phyloP scores from a whole-genome alignment of 2,113 vertebrate species.

The Turdus rufiventris region DNA sequence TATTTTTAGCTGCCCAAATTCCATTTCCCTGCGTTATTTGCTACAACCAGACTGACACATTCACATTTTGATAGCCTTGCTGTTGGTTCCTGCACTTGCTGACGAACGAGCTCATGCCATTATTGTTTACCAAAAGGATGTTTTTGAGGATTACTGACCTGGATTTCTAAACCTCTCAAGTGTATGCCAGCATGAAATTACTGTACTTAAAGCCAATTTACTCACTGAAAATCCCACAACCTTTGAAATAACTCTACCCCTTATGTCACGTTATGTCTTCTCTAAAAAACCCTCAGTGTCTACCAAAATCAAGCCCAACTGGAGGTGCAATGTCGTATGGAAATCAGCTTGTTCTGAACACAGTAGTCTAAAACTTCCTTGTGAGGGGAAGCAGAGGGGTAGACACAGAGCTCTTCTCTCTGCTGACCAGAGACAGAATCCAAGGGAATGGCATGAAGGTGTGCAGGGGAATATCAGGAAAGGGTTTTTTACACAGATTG shows the following conservation, averaged over 20 bases:
- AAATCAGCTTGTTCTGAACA: not conserved
- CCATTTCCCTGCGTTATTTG: not conserved
- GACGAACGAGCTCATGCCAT: not conserved
- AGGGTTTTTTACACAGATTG: fast-evolving
- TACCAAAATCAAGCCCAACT: not conserved
- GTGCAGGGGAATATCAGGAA: not conserved
- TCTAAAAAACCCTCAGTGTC: not conserved
- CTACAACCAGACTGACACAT: not conserved
- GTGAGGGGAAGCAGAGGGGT: not conserved
- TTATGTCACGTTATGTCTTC: not conserved
- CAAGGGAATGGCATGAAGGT: fast-evolving
- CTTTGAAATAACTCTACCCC: not conserved
- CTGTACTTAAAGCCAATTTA: slow-evolving; percentile 5
- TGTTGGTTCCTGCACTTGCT: not conserved
- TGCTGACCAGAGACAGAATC: not conserved
- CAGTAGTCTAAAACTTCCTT: not conserved
- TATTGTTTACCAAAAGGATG: not conserved
- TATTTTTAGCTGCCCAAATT: slow-evolving; percentile 13
- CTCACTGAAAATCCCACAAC: not conserved
- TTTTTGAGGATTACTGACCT: not conserved
- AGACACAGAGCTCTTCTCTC: not conserved
- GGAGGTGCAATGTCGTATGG: not conserved
- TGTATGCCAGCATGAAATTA: slow-evolving; percentile 18
- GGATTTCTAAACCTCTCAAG: slow-evolving; percentile 3
- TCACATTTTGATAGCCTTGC: not conserved